Evolutionary conservation across 1,140 invertebrate species (phyloP), one percentile per base, ranked within the genome.

Genomic region (Pectinophora gossypiella): DNA sequence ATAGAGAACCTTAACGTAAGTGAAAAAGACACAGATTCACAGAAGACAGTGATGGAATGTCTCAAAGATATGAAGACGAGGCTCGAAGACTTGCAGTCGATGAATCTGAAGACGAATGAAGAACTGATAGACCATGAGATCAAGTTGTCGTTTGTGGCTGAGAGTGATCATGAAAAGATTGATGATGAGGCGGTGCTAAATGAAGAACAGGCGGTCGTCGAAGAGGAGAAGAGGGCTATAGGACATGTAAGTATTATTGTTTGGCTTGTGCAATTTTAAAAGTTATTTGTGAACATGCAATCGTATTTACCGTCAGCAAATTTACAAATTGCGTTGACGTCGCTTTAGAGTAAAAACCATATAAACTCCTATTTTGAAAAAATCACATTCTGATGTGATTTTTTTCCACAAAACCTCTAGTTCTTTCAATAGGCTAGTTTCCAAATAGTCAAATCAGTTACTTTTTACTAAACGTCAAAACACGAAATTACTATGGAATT

Each of bases 171-270:
- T 20, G 79, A 87, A 0, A 81, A 76, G 13, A 51, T 64, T 7
- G 72, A 76, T 61, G 79, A 78, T 1, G 72, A 73, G 40, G 55
- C 72, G 10, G 16, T 71, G 9, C 52, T 80, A 48, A 88, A 76
- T 70, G 88, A 90, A 54, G 85, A 90, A 38, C 87, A 90, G 50
- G 83, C 89, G 21, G 90, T 91, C 23, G 78, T 91, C 51, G 89
- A 91, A 57, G 89, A 92, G 40, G 91, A 93, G 61, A 90, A 91
- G 49, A 90, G 93, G 65, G 91, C 92, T 1, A 79, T 91, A 50
- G 89, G 90, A 53, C 92, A 93, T 76, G 90, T 87, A 64, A 56
- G 6, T 32, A 1, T 32, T 7, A 12, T 1, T 32, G 1, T 10
- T 3, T 32, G 27, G n/a, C 6, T 9, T 32, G 2, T n/a, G n/a